phyloP scores from a whole-genome alignment of 2,113 vertebrate species.

The Cyprinodon tularosa region DNA sequence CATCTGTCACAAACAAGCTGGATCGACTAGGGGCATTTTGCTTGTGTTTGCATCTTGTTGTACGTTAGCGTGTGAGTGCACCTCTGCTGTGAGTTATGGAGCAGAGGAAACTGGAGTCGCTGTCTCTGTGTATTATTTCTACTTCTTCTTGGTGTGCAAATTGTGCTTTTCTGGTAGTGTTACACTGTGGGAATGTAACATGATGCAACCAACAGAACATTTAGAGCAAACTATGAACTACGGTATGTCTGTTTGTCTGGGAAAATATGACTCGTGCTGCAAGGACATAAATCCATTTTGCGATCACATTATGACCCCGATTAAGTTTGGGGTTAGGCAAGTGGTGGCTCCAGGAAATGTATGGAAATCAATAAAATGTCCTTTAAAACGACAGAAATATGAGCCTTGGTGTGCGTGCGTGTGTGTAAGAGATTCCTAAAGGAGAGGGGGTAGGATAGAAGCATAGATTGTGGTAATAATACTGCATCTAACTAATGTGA shows the following conservation, averaged over 20 bases:
- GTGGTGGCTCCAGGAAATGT: neutral
- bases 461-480: slow-evolving; percentile 24
- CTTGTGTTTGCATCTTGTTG: slow-evolving; percentile 19
- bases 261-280: neutral
- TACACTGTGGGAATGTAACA: slow-evolving; percentile 6
- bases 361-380: slow-evolving; percentile 7
- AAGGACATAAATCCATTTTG: neutral
- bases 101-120: slow-evolving; percentile 24
- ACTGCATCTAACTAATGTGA: slow-evolving; percentile 57
- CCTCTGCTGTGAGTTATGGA: slow-evolving; percentile 56
- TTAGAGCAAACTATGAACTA: slow-evolving; percentile 2
- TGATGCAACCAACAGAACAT: slow-evolving; percentile 36
- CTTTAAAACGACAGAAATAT: slow-evolving; percentile 7
- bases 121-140: slow-evolving; percentile 28
- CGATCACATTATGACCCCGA: neutral
- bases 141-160: slow-evolving; percentile 39
- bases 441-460: slow-evolving; percentile 5
- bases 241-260: neutral
- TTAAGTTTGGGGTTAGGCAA: slow-evolving; percentile 1
- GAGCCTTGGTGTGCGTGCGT: neutral
- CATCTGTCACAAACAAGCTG: slow-evolving; percentile 66
- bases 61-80: slow-evolving; percentile 27
- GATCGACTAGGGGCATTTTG: slow-evolving; percentile 48
- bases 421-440: neutral
- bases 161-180: slow-evolving; percentile 45